These are phyloP conservation scores for Thaleichthys pacificus DNA, from an alignment of 2,797 vertebrate species.

Conservation along the genomic window DNA sequence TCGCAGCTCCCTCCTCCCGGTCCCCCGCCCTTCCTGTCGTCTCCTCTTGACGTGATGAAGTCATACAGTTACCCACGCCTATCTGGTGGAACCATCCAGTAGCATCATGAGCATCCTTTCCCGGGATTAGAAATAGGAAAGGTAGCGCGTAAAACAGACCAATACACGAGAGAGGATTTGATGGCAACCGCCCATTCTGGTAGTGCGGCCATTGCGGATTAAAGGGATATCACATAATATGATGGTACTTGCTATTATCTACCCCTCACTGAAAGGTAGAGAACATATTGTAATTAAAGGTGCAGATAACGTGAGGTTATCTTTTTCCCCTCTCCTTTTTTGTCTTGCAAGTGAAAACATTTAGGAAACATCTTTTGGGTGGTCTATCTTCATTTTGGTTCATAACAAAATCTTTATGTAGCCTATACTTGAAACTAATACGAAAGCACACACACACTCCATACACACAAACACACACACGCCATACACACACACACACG, in stretches of 20 bases:
- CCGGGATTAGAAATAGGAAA: constrained; percentile 55
- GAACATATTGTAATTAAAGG: background rate
- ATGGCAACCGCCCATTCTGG: constrained; percentile 35
- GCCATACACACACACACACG: background rate
- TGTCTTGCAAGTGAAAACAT: background rate
- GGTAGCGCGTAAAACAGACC: constrained; percentile 51
- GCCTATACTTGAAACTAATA: background rate
- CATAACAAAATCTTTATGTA: background rate
- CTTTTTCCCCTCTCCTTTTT: background rate
- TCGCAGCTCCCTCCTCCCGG: constrained; percentile 43
- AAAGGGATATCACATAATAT: constrained; percentile 49
- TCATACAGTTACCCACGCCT: constrained; percentile 55
- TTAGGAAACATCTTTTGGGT: too few relatives aligned
- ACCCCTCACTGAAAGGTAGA: background rate
- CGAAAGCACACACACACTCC: background rate
- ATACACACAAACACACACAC: background rate
- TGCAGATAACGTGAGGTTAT: too few relatives aligned
- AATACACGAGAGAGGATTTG: constrained; percentile 37
- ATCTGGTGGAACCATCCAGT: constrained; percentile 51
- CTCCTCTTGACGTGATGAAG: constrained; percentile 66
- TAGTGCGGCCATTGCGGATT: constrained; percentile 43
- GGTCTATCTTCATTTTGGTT: too few relatives aligned
- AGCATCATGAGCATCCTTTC: constrained; percentile 46
- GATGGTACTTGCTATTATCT: background rate
- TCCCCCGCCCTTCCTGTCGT: constrained; percentile 5